These are phyloP conservation scores for Tachysurus vachellii DNA, from an alignment of 2,113 vertebrate species.

Conservation along the genomic window DNA sequence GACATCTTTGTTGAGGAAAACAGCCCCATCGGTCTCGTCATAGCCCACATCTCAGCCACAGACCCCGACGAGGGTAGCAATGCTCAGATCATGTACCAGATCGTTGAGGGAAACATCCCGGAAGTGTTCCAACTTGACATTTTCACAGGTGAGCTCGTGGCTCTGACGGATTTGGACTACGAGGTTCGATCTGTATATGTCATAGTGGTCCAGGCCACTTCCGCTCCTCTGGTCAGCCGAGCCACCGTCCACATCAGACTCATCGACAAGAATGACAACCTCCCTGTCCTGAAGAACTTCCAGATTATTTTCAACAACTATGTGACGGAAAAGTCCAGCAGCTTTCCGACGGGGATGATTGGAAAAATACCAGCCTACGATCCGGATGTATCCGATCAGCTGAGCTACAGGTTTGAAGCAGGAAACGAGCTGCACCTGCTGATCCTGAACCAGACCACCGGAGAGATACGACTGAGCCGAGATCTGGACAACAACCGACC, in stretches of 20 bases:
- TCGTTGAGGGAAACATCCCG: constrained; percentile 95
- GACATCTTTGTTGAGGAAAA: constrained; percentile 95
- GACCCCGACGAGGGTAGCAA: constrained; percentile 96
- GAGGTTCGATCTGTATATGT: constrained; percentile 85
- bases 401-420: constrained; percentile 85
- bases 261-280: constrained; percentile 89
- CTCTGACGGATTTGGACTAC: constrained; percentile 90
- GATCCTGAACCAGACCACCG: constrained; percentile 85
- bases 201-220: constrained; percentile 95
- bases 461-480: constrained; percentile 87
- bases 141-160: constrained; percentile 91
- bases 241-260: constrained; percentile 91
- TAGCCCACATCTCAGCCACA: constrained; percentile 86
- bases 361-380: constrained; percentile 88
- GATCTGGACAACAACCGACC: constrained; percentile 94
- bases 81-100: constrained; percentile 98
- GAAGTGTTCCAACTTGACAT: constrained; percentile 96
- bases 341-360: constrained; percentile 88
- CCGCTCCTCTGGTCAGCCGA: constrained; percentile 90
- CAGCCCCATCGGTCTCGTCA: constrained; percentile 90
- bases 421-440: constrained; percentile 92
- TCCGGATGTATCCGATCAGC: constrained; percentile 86
- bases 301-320: constrained; percentile 99
- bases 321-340: constrained; percentile 87
- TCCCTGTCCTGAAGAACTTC: constrained; percentile 89